Evolutionary conservation across 2,797 vertebrate species (phyloP), one percentile per base, ranked within the genome.

Genomic region (Esox masquinongy): DNA sequence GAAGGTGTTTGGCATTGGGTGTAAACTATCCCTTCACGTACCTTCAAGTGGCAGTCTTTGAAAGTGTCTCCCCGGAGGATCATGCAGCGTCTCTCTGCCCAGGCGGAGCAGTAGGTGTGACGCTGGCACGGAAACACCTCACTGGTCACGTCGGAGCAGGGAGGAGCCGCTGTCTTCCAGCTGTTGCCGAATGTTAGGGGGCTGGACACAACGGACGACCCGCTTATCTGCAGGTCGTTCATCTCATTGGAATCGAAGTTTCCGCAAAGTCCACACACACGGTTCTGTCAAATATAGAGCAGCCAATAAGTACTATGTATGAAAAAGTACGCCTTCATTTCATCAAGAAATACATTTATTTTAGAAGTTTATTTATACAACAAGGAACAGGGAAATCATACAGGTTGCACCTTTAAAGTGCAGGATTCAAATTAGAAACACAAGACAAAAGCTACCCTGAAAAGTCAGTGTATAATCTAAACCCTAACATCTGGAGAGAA

Each of bases 21-120:
- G 53, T 9, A 19, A n/a, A 22, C 53, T 22, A 16, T 53, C 50
- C 5, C 19, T 53, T 59, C 16, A 53, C 53, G 19, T 59, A 59
- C 53, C 53, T 22, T 22, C 16, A 79, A 79, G 77, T 96, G 95
- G 79, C 95, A 96, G 1, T 88, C 88, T 74, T 81, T 88, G 86
- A 96, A 96, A 5, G 75, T 90, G 80, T 88, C 87, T 31, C 91
- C 88, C 22, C 50, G 90, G 24, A 96, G 82, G 74, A 96, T 93
- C 89, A 90, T 89, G 70, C 96, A 96, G 82, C 94, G 95, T 22
- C 91, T 88, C 79, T 93, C 80, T 0, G 96, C 96, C 95, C 94
- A 95, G 47, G 91, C 83, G 56, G 89, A 89, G 74, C 95, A 96
- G 84, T 96, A 96, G 1, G 93, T 92, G 75, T 95, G 92, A 0